These are phyloP conservation scores for Epinephelus coioides DNA, from an alignment of 2,797 vertebrate species.

Conservation along the genomic window DNA sequence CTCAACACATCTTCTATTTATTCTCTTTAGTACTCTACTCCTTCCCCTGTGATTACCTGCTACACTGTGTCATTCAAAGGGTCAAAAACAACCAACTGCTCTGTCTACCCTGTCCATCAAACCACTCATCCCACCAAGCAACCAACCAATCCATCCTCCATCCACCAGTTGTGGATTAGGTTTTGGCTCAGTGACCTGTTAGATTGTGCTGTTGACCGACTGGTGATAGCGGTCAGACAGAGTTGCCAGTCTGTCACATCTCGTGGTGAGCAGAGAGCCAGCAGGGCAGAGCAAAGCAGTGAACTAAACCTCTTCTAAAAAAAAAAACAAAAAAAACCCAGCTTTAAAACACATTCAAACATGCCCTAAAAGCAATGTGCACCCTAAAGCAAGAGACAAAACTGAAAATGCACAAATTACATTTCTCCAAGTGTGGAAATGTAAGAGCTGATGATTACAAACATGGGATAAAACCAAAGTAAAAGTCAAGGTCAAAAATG, in stretches of 20 bases:
- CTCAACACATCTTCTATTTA: not conserved
- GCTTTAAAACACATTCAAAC: constrained; percentile 45
- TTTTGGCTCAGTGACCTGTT: constrained; percentile 46
- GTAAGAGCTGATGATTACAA: constrained; percentile 4
- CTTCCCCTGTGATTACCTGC: not conserved
- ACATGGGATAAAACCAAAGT: constrained; percentile 31
- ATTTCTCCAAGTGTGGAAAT: not conserved
- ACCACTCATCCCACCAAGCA: constrained; percentile 4
- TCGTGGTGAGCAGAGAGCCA: constrained; percentile 19
- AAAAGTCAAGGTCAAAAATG: constrained; percentile 31
- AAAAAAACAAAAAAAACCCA: constrained; percentile 32
- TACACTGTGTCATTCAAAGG: not conserved
- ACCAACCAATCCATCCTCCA: constrained; percentile 10
- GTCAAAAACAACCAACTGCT: constrained; percentile 2
- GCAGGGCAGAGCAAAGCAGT: constrained; percentile 16
- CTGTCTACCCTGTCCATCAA: not conserved
- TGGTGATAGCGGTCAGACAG: constrained; percentile 33
- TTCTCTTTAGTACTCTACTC: not conserved
- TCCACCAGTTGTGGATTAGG: constrained; percentile 26
- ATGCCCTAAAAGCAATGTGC: not conserved
- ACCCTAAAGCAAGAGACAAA: not conserved
- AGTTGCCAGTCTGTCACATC: constrained; percentile 28
- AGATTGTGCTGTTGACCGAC: constrained; percentile 33
- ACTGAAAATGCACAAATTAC: constrained; percentile 4
- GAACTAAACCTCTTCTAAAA: constrained; percentile 35